Conservation (phyloP, 2,797 vertebrate genomes). For the Clarias platycephalus region DNA sequence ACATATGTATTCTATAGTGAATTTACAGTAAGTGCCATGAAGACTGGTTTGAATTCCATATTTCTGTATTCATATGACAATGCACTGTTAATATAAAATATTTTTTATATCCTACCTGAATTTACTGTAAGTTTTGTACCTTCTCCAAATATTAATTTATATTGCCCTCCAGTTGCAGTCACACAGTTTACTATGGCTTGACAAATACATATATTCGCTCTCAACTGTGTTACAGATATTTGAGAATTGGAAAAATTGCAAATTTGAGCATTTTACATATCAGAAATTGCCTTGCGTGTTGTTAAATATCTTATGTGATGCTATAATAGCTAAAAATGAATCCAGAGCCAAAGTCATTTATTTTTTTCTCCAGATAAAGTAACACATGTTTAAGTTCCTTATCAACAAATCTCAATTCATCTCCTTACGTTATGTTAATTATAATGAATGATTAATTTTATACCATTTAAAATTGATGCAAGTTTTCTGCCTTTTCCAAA, state of each 20-base stretch:
- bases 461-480: conserved; percentile 47
- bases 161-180: neutral
- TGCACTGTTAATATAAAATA: neutral
- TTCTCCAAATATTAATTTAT: conserved; percentile 12
- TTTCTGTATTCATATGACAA: neutral
- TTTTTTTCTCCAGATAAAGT: neutral
- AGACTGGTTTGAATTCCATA: neutral
- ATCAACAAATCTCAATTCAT: neutral
- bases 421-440: neutral
- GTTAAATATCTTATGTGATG: neutral
- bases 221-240: neutral
- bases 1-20: neutral
- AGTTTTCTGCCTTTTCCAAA: conserved; percentile 52
- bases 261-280: neutral
- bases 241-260: neutral
- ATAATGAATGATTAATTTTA: neutral
- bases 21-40: neutral
- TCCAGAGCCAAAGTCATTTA: neutral
- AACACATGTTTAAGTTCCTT: neutral
- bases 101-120: conserved; percentile 1
- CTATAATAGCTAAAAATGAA: too few species aligned
- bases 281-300: neutral
- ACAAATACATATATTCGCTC: neutral
- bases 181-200: neutral
- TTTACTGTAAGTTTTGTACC: neutral